These are phyloP conservation scores for Psammodynastes pulverulentus DNA, from an alignment of 2,113 vertebrate genomes.

Conservation along the genomic window DNA sequence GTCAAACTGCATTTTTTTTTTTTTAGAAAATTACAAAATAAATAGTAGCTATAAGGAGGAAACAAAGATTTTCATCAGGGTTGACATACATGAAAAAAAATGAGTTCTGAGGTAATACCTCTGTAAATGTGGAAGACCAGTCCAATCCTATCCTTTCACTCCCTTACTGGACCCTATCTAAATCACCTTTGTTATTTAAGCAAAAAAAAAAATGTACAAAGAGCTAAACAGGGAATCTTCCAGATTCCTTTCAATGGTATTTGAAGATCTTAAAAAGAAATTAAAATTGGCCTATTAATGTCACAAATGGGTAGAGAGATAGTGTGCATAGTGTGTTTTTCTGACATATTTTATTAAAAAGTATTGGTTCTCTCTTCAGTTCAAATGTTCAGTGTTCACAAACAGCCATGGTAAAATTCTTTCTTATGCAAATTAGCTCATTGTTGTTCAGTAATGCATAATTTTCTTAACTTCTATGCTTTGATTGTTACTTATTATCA, in stretches of 20 bases:
- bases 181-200: neutral
- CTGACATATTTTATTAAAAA: neutral
- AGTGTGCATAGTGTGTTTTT: neutral
- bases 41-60: neutral
- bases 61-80: neutral
- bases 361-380: neutral
- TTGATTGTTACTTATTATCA: conserved; percentile 30
- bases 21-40: neutral
- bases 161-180: neutral
- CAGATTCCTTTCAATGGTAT: neutral
- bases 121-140: neutral
- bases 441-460: neutral
- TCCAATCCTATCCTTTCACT: neutral
- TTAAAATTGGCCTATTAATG: neutral
- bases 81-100: neutral
- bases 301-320: neutral
- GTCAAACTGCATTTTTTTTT: neutral
- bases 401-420: neutral
- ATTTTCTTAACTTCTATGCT: conserved; percentile 26
- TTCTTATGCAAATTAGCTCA: neutral
- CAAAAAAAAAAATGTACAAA: neutral
- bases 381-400: neutral
- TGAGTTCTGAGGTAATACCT: neutral
- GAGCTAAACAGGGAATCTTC: neutral
- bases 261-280: neutral